A percentile compares a stretch with the other conserved stretches of the same genome.
These are phyloP conservation scores for Cetonia aurata DNA, from an alignment of 2,888 invertebrate species.

Conservation along the genomic window DNA sequence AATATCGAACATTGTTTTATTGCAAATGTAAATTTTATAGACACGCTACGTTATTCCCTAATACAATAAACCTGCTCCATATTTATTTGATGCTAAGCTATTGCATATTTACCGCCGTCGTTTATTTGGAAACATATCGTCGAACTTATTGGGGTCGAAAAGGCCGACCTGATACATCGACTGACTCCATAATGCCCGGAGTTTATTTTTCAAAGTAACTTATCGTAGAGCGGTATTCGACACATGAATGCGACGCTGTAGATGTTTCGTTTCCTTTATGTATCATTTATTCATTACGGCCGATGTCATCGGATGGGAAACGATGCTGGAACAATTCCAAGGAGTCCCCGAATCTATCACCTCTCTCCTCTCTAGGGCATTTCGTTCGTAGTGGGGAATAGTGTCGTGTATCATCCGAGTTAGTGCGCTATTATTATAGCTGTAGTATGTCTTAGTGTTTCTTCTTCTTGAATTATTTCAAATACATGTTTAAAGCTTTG, in stretches of 20 bases:
- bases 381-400: no score
- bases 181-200: conserved; percentile 22
- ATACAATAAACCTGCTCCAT: conserved; percentile 32
- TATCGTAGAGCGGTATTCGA: conserved; percentile 10
- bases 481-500: no score
- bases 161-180: not conserved
- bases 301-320: conserved; percentile 6
- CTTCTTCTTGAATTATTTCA: no score
- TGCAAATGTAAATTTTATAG: conserved; percentile 30
- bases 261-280: conserved; percentile 15
- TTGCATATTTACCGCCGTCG: not conserved
- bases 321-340: conserved; percentile 19
- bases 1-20: conserved; percentile 18
- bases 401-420: no score
- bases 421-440: not conserved
- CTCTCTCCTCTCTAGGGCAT: no score
- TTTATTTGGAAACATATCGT: conserved; percentile 24
- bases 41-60: conserved; percentile 18
- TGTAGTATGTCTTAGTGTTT: not conserved
- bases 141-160: conserved; percentile 31
- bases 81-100: conserved; percentile 22
- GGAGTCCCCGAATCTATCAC: not conserved
- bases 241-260: conserved; percentile 8
- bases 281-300: conserved; percentile 27
- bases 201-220: conserved; percentile 23